phyloP scores from a whole-genome alignment of 2,797 vertebrate species.

The Kryptolebias ocellatus region DNA sequence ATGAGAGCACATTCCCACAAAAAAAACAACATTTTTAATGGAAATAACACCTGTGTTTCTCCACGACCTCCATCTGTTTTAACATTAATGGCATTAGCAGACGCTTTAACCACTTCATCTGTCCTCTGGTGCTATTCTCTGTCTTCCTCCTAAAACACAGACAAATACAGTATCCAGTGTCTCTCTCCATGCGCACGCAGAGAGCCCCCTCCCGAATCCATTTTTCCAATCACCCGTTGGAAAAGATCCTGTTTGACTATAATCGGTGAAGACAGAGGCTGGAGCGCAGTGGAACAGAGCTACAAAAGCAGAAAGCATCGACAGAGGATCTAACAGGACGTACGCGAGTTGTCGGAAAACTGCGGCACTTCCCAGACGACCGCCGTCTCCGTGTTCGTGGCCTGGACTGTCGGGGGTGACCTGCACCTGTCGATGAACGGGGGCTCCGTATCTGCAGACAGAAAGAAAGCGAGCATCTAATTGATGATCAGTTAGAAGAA shows the following conservation, averaged over 20 bases:
- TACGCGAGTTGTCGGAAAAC: conserved; percentile 99
- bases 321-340: conserved; percentile 48
- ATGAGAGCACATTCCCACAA: conserved; percentile 41
- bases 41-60: conserved; percentile 63
- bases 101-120: conserved; percentile 31
- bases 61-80: conserved; percentile 39
- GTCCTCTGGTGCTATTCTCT: conserved; percentile 15
- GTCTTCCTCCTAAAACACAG: conserved; percentile 24
- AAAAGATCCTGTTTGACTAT: conserved; percentile 69
- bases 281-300: conserved; percentile 49
- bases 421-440: conserved; percentile 95
- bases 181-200: conserved; percentile 23
- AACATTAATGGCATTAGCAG: conserved; percentile 59
- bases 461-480: not conserved
- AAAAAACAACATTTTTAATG: conserved; percentile 31
- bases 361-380: conserved; percentile 92
- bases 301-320: conserved; percentile 56
- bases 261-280: conserved; percentile 51
- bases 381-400: conserved; percentile 78
- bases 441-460: conserved; percentile 87
- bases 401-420: conserved; percentile 88
- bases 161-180: conserved; percentile 25
- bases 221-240: conserved; percentile 63
- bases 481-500: conserved; percentile 1
- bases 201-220: conserved; percentile 28